A percentile compares a stretch with the other conserved stretches of the same genome.
These are phyloP conservation scores for Erythrolamprus reginae DNA, from an alignment of 2,113 vertebrate genomes.

Conservation along the genomic window DNA sequence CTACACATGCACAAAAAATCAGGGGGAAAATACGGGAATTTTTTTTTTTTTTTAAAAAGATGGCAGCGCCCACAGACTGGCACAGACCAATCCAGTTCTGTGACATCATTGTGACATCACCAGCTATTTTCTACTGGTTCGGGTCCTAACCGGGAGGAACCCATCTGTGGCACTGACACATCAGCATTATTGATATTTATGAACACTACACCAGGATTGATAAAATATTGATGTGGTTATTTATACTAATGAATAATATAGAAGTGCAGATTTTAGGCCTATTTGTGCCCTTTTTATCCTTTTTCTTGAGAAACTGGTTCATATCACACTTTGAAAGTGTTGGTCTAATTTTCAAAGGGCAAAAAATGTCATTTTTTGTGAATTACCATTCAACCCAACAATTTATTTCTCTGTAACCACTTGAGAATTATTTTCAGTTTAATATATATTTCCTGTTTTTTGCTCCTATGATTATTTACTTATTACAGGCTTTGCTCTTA, in stretches of 20 bases:
- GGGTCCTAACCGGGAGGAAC: no score
- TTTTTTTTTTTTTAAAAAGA: no score
- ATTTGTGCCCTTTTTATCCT: background rate
- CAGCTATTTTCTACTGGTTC: no score
- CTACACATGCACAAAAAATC: no score
- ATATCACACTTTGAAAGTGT: background rate
- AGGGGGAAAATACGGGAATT: no score
- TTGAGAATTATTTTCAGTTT: background rate
- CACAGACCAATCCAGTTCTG: no score
- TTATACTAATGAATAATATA: background rate
- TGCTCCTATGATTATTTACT: background rate
- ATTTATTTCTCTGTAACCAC: background rate
- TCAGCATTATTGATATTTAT: constrained; percentile 23
- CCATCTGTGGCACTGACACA: background rate
- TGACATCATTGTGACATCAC: no score
- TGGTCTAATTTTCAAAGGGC: background rate
- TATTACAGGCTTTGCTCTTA: background rate
- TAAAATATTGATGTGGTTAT: constrained; percentile 9
- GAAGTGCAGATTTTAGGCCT: background rate
- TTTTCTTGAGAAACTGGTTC: background rate
- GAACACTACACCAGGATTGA: constrained; percentile 23
- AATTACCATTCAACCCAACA: background rate
- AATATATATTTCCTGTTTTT: background rate
- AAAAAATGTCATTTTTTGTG: background rate
- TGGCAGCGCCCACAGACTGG: no score